Percentiles rank a stretch among this genome's conserved stretches.
Conservation (phyloP, 2,888 invertebrate species). For the Dryobotodes eremita region DNA sequence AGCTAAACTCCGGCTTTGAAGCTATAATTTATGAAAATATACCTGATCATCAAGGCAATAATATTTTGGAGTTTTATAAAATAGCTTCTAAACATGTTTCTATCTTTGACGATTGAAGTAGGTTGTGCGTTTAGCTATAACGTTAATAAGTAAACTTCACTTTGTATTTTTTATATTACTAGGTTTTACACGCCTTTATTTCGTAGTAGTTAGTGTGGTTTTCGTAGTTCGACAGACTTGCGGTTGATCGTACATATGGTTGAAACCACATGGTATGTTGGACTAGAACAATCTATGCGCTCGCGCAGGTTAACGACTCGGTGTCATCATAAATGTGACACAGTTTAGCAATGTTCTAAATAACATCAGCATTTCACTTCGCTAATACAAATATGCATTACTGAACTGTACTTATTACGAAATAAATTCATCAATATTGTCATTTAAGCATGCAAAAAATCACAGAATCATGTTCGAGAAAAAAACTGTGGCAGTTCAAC, state of each 20-base stretch:
- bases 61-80: not conserved
- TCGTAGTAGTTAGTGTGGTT: not conserved
- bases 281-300: conserved; percentile 45
- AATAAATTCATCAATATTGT: conserved; percentile 6
- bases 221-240: not conserved
- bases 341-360: conserved; percentile 36
- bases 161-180: not conserved
- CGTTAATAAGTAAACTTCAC: not conserved
- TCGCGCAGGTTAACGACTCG: conserved; percentile 33
- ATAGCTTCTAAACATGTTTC: not conserved
- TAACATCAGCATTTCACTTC: conserved; percentile 31
- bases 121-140: not conserved
- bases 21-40: not conserved
- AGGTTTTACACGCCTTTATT: not conserved
- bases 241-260: not conserved
- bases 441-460: not conserved
- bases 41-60: not conserved
- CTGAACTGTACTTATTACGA: not conserved
- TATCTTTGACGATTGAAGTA: not conserved
- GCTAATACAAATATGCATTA: conserved; percentile 3
- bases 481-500: not conserved
- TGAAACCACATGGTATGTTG: conserved; percentile 11
- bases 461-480: not conserved
- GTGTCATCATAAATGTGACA: conserved; percentile 61
- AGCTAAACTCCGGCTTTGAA: not conserved